phyloP scores from a whole-genome alignment of 2,888 invertebrate genomes.

The Hetaerina titia region DNA sequence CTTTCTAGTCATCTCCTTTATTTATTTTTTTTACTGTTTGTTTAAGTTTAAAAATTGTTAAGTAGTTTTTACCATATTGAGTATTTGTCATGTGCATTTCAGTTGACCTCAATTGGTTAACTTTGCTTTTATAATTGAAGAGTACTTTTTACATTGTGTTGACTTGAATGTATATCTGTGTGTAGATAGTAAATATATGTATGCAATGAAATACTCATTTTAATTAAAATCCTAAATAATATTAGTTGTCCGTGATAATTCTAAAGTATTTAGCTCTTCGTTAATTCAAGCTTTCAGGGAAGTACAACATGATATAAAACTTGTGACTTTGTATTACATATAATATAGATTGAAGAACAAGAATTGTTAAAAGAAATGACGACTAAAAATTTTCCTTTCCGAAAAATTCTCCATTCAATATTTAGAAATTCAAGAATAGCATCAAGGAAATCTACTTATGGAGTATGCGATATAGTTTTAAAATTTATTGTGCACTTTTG shows the following conservation, averaged over 20 bases:
- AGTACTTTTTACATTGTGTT: neutral
- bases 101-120: neutral
- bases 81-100: neutral
- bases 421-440: too few relatives aligned
- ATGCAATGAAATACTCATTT: neutral
- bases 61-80: neutral
- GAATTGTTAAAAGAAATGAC: too few relatives aligned
- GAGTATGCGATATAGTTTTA: too few relatives aligned
- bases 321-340: too few relatives aligned
- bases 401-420: too few relatives aligned
- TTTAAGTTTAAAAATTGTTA: neutral
- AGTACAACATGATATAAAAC: too few relatives aligned
- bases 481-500: too few relatives aligned
- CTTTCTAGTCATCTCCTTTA: too few relatives aligned
- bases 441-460: too few relatives aligned
- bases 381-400: too few relatives aligned
- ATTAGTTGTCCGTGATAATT: neutral
- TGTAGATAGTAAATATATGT: conserved; percentile 26
- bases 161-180: neutral
- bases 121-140: neutral
- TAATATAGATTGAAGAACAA: too few relatives aligned
- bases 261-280: neutral
- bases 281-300: too few relatives aligned
- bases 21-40: neutral
- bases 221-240: neutral